A percentile compares a stretch with the other conserved stretches of the same genome.
Evolutionary conservation across 2,113 vertebrate genomes (phyloP).

Genomic region (Prionailurus bengalensis): DNA sequence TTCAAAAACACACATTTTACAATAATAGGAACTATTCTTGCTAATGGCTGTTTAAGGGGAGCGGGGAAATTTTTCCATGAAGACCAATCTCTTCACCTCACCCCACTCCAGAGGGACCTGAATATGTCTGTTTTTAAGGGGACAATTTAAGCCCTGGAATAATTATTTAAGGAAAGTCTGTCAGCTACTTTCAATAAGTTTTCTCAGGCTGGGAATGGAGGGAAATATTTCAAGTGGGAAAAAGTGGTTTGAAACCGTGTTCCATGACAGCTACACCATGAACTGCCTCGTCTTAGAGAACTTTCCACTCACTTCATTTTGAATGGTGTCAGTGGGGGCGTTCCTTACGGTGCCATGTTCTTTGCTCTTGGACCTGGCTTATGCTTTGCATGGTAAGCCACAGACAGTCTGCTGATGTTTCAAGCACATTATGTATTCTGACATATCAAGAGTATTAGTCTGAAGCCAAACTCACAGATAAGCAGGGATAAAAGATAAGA

Average conservation of each 20-base stretch:
- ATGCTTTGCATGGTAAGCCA: not conserved
- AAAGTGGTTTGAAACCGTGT: not conserved
- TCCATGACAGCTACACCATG: not conserved
- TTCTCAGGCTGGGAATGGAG: not conserved
- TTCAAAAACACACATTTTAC: constrained; percentile 32
- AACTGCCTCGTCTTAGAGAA: not conserved
- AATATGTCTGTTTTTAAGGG: not conserved
- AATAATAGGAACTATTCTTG: not conserved
- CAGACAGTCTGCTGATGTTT: not conserved
- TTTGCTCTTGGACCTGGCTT: not conserved
- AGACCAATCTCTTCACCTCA: not conserved
- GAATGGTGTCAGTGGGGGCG: not conserved
- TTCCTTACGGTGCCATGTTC: not conserved
- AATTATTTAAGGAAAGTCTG: not conserved
- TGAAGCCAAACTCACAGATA: not conserved
- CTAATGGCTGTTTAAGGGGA: not conserved
- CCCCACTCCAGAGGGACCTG: not conserved
- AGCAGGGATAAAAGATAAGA: not conserved
- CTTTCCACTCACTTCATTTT: not conserved
- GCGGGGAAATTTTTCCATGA: not conserved
- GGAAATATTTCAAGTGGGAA: not conserved
- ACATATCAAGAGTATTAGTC: not conserved
- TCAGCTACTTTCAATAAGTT: not conserved
- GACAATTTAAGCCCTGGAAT: not conserved
- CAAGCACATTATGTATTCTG: not conserved